These are phyloP conservation scores for Hippocampus guttulatus DNA, from an alignment of 2,113 vertebrate genomes.

Conservation along the genomic window DNA sequence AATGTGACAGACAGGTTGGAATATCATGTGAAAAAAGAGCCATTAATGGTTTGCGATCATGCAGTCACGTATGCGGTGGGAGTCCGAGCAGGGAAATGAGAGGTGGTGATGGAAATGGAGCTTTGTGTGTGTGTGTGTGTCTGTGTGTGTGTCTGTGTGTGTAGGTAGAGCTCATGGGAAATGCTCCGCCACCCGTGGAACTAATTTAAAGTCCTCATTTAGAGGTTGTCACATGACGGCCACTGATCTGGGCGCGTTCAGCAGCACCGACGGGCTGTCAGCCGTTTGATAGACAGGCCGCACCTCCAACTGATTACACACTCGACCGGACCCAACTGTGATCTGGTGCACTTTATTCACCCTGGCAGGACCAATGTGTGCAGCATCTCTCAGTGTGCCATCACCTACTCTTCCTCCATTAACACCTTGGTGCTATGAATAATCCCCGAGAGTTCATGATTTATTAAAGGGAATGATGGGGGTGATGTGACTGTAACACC, in stretches of 20 bases:
- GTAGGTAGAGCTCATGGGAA: slow-evolving; percentile 41
- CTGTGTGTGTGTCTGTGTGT: slow-evolving; percentile 20
- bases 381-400: slow-evolving; percentile 51
- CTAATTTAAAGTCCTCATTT: slow-evolving; percentile 73
- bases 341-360: slow-evolving; percentile 76
- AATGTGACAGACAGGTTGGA: slow-evolving; percentile 27
- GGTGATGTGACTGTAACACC: slow-evolving; percentile 43
- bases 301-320: slow-evolving; percentile 72
- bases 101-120: slow-evolving; percentile 43
- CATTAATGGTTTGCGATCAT: slow-evolving; percentile 65
- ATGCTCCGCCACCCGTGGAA: slow-evolving; percentile 69
- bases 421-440: slow-evolving; percentile 47
- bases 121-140: slow-evolving; percentile 15
- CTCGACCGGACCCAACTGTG: slow-evolving; percentile 66
- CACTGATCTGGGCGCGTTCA: slow-evolving; percentile 67
- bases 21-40: slow-evolving; percentile 43
- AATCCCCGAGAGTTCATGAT: slow-evolving; percentile 50
- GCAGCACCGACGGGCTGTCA: slow-evolving; percentile 60
- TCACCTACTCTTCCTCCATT: slow-evolving; percentile 58
- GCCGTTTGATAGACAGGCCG: slow-evolving; percentile 61
- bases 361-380: slow-evolving; percentile 68
- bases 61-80: slow-evolving; percentile 30
- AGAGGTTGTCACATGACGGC: slow-evolving; percentile 67
- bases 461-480: slow-evolving; percentile 56
- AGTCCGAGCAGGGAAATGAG: slow-evolving; percentile 31